phyloP scores from a whole-genome alignment of 2,113 vertebrate species.

The Butorides virescens region DNA sequence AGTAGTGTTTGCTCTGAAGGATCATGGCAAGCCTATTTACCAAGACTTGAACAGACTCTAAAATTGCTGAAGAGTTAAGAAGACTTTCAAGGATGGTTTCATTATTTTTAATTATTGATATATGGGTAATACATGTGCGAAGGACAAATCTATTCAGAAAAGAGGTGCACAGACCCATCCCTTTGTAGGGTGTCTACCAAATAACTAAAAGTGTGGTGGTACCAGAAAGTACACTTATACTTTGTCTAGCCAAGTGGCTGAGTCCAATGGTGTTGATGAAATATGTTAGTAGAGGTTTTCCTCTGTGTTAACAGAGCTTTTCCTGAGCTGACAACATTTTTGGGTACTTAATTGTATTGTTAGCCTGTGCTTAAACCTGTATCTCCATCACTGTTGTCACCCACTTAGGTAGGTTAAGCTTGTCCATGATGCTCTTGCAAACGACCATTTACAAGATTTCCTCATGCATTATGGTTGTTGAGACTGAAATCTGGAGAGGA shows the following conservation, averaged over 20 bases:
- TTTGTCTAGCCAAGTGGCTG: not conserved
- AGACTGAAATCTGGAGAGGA: not conserved
- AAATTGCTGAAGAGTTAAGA: not conserved
- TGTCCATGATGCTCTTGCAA: not conserved
- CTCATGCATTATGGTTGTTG: not conserved
- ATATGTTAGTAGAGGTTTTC: not conserved
- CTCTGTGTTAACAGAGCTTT: not conserved
- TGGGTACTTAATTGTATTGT: not conserved
- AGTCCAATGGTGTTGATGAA: not conserved
- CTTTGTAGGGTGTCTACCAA: not conserved
- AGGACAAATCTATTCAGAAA: not conserved
- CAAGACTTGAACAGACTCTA: not conserved
- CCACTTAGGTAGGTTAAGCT: not conserved
- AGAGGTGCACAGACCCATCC: not conserved
- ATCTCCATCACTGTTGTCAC: not conserved
- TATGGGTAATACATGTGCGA: not conserved
- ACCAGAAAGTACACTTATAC: not conserved
- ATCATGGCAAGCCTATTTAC: not conserved
- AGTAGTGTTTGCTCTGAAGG: not conserved
- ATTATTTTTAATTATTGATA: not conserved
- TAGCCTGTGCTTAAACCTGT: not conserved
- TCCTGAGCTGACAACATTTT: not conserved
- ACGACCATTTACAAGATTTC: not conserved
- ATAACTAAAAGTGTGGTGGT: not conserved
- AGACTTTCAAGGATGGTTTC: not conserved